Conservation (phyloP, 2,797 vertebrate genomes). For the Enteromius thamalakanensis region DNA sequence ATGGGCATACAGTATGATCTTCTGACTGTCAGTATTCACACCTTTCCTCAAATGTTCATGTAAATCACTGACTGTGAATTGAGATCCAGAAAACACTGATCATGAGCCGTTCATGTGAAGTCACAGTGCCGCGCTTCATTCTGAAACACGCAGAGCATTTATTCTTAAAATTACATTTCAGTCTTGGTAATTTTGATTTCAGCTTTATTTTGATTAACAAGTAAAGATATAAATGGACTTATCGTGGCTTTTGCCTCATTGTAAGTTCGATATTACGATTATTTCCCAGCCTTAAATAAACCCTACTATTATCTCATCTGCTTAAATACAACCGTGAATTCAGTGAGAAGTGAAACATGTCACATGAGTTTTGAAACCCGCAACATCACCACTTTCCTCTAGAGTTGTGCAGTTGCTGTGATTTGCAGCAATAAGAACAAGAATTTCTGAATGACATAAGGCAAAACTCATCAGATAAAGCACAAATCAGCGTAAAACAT, state of each 20-base stretch:
- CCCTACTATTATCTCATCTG: background rate
- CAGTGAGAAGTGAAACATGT: background rate
- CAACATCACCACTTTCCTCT: background rate
- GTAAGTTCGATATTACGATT: too few relatives aligned
- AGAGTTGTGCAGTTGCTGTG: background rate
- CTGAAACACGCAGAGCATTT: background rate
- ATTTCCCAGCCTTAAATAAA: too few relatives aligned
- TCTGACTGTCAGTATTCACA: too few relatives aligned
- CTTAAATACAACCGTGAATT: background rate
- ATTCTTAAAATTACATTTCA: background rate
- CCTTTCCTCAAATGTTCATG: background rate
- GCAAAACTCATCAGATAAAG: slow-evolving; percentile 42
- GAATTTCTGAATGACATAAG: slow-evolving; percentile 18
- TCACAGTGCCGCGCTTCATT: background rate
- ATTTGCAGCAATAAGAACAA: slow-evolving; percentile 15
- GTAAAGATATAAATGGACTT: too few relatives aligned
- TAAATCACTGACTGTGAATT: background rate
- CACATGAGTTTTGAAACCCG: background rate
- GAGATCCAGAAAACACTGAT: background rate
- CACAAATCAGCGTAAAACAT: slow-evolving; percentile 31
- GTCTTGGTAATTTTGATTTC: background rate
- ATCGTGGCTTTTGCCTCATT: too few relatives aligned
- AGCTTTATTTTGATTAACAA: background rate
- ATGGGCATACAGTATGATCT: too few relatives aligned
- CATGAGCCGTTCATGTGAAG: background rate